Evolutionary conservation across 2,113 vertebrate genomes (phyloP).

Genomic region (Proterorhinus semilunaris): DNA sequence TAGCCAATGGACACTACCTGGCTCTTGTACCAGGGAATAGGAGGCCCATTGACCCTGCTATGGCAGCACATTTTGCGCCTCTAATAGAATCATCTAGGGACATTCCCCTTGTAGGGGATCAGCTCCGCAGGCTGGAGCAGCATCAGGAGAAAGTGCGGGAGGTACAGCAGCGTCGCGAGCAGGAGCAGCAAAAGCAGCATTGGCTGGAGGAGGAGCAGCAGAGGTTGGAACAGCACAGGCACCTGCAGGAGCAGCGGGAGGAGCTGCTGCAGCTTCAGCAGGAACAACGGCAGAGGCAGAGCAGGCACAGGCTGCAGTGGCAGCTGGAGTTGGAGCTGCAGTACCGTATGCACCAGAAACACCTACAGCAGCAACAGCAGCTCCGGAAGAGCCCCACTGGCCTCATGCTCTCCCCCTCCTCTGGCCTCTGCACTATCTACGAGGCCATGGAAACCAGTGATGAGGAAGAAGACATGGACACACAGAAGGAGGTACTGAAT

Average conservation of each 20-base stretch:
- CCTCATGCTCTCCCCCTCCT: conserved; percentile 65
- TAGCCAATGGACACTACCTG: conserved; percentile 70
- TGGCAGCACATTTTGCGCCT: conserved; percentile 51
- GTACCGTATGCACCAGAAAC: conserved; percentile 66
- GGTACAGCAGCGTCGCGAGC: conserved; percentile 55
- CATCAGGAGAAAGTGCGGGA: conserved; percentile 58
- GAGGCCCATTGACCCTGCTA: conserved; percentile 53
- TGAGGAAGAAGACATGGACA: conserved; percentile 62
- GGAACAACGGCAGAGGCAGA: conserved; percentile 66
- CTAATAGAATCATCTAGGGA: not conserved
- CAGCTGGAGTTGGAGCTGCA: conserved; percentile 66
- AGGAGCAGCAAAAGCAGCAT: conserved; percentile 63
- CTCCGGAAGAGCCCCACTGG: conserved; percentile 56
- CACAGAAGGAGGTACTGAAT: not conserved
- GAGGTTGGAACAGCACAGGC: conserved; percentile 64
- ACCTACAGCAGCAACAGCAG: conserved; percentile 66
- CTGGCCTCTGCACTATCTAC: conserved; percentile 79
- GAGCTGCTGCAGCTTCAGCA: conserved; percentile 62
- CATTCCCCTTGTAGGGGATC: conserved; percentile 12
- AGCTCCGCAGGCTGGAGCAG: conserved; percentile 64
- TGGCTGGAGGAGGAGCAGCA: conserved; percentile 69
- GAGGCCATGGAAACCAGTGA: conserved; percentile 79
- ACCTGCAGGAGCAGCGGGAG: conserved; percentile 65
- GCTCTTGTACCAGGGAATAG: conserved; percentile 65
- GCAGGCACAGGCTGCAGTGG: conserved; percentile 63